These are phyloP conservation scores for Calliopum simillimum DNA, from an alignment of 2,888 invertebrate species.

Conservation along the genomic window DNA sequence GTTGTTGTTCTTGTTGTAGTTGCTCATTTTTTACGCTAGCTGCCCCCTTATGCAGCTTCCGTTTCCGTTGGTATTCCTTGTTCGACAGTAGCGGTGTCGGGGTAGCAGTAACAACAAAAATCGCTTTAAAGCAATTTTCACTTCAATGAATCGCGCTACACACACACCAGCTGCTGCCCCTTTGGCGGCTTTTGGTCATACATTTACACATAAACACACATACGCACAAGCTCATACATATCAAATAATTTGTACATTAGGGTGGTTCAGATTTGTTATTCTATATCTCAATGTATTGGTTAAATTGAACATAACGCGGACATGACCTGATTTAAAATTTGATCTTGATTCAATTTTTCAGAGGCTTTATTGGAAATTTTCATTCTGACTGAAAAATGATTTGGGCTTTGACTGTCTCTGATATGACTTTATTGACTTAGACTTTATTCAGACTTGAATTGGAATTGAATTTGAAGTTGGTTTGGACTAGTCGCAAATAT, in stretches of 20 bases:
- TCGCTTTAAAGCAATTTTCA: constrained; percentile 35
- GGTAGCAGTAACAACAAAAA: constrained; percentile 17
- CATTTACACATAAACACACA: neutral
- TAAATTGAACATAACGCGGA: neutral
- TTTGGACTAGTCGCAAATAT: too few relatives aligned
- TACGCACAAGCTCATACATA: constrained; percentile 3
- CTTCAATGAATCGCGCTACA: constrained; percentile 16
- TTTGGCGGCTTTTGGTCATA: constrained; percentile 9
- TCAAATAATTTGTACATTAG: constrained; percentile 7
- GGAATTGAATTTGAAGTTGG: too few relatives aligned
- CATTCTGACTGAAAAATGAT: too few relatives aligned
- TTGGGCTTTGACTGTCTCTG: too few relatives aligned
- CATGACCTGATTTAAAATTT: too few relatives aligned
- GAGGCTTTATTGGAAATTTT: too few relatives aligned
- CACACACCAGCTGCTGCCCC: constrained; percentile 30
- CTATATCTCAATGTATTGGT: neutral
- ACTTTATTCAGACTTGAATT: too few relatives aligned
- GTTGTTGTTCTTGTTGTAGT: neutral
- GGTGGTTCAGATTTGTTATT: neutral
- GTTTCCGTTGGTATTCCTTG: neutral
- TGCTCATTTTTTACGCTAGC: constrained; percentile 1
- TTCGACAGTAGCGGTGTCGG: neutral
- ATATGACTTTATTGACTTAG: too few relatives aligned
- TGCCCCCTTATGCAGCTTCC: neutral
- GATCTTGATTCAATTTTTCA: too few relatives aligned